Evolutionary conservation across 2,797 vertebrate species (phyloP), one percentile per base, ranked within the genome.

Genomic region (Sebastes umbrosus): DNA sequence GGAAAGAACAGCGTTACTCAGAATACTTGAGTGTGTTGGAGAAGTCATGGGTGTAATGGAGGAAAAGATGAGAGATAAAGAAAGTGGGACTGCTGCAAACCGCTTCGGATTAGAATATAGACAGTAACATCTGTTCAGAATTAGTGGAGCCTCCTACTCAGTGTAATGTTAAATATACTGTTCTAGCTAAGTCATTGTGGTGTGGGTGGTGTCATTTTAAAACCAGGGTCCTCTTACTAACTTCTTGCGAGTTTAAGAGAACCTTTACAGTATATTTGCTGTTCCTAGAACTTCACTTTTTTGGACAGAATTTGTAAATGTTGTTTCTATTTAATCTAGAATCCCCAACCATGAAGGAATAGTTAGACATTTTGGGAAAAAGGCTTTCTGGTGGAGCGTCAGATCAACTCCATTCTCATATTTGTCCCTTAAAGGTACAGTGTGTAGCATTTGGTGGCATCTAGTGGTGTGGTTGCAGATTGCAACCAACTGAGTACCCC

Each of bases 101-200:
- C 43, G 39, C 58, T 22, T 55, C 22, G 29, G 60, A 79, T 76
- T 65, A 84, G 11, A 68, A 73, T 20, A 68, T n/a, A 74, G 25
- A 88, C 67, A 64, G 75, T 31, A 82, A 67, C 84, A 73, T 87
- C 82, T 89, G 81, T 69, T 88, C 64, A 68, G 79, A 83, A 73
- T 82, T 77, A 84, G 57, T 63, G 20, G 14, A 76, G 34, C 65
- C 60, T 79, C 67, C 60, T 5, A 74, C 64, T 63, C 43, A 31
- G 8, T 69, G 46, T 25, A 80, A 79, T 43, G 36, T 67, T 75
- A 31, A 71, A 54, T 57, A 8, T 27, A 59, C 8, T 57, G 34
- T 43, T 77, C n/a, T 20, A 20, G 25, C 16, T 25, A 50, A 67
- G 72, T 67, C 16, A 25, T 22, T 22, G 64, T 31, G 22, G 29